These are phyloP conservation scores for Corythornis leucogaster DNA, from an alignment of 2,797 vertebrate genomes.

Conservation along the genomic window DNA sequence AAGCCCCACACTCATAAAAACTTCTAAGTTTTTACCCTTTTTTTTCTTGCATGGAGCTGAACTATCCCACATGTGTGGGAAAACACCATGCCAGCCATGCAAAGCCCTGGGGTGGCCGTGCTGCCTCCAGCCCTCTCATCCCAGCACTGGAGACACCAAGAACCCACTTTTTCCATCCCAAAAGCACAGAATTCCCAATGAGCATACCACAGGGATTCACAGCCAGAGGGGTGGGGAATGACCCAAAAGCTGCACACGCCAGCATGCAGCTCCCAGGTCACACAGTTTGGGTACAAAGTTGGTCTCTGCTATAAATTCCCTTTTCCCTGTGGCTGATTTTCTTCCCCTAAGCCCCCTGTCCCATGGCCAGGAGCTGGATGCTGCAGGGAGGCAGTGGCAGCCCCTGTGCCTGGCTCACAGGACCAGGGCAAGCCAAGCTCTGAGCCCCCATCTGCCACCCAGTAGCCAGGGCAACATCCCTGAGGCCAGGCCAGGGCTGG, in stretches of 20 bases:
- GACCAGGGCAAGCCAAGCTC: neutral
- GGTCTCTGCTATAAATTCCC: neutral
- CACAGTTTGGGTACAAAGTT: neutral
- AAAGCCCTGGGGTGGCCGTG: neutral
- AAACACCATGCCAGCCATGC: neutral
- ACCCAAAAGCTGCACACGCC: neutral
- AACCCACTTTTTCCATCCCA: slow-evolving; percentile 4
- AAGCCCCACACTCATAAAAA: neutral
- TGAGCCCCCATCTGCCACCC: neutral
- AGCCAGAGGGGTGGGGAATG: neutral
- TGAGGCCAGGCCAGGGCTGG: neutral
- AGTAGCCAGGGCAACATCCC: neutral
- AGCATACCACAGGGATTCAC: neutral
- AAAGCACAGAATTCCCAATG: neutral
- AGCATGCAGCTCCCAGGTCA: neutral
- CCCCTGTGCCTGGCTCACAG: neutral
- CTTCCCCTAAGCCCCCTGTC: accelerated
- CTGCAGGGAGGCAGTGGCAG: neutral
- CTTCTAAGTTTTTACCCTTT: neutral
- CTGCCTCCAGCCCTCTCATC: neutral
- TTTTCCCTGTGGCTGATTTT: neutral
- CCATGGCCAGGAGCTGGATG: neutral
- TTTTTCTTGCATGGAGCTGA: neutral
- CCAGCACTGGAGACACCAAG: neutral
- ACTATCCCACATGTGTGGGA: neutral